Evolutionary conservation across 2,797 vertebrate genomes (phyloP).

Genomic region (Oceanodroma leucorhoa): DNA sequence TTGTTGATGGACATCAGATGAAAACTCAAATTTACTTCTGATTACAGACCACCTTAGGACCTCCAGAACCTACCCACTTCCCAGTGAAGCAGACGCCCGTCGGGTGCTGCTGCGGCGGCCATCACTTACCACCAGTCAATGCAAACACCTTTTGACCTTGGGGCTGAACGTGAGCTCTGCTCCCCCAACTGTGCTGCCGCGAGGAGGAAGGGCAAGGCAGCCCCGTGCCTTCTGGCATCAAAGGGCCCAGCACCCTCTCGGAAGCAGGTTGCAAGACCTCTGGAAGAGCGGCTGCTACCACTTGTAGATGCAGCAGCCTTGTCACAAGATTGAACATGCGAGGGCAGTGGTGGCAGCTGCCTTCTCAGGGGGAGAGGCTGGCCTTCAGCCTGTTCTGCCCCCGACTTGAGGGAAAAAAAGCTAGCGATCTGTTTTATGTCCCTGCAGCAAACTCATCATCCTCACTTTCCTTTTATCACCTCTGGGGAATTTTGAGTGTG

Average conservation of each 20-base stretch:
- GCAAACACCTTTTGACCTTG: background rate
- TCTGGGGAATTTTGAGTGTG: background rate
- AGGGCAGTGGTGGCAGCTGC: background rate
- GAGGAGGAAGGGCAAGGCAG: background rate
- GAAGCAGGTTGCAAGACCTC: background rate
- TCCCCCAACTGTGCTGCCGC: accelerated
- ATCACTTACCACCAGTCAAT: accelerated
- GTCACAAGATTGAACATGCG: background rate
- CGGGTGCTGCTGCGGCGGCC: background rate
- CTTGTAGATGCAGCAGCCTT: accelerated
- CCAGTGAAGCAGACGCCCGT: background rate
- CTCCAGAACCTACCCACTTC: background rate
- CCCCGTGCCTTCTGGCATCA: accelerated
- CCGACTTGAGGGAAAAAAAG: background rate
- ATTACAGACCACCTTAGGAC: constrained; percentile 6
- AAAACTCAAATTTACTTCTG: constrained; percentile 47
- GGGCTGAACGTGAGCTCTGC: background rate
- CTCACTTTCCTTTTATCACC: background rate
- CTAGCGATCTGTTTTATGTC: background rate
- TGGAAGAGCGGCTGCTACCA: background rate
- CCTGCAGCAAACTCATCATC: background rate
- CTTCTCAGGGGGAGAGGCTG: background rate
- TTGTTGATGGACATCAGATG: constrained; percentile 49
- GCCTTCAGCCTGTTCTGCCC: background rate
- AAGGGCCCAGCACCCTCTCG: accelerated